These are phyloP conservation scores for Yponomeuta sedellus DNA, from an alignment of 2,888 invertebrate species.

Conservation along the genomic window DNA sequence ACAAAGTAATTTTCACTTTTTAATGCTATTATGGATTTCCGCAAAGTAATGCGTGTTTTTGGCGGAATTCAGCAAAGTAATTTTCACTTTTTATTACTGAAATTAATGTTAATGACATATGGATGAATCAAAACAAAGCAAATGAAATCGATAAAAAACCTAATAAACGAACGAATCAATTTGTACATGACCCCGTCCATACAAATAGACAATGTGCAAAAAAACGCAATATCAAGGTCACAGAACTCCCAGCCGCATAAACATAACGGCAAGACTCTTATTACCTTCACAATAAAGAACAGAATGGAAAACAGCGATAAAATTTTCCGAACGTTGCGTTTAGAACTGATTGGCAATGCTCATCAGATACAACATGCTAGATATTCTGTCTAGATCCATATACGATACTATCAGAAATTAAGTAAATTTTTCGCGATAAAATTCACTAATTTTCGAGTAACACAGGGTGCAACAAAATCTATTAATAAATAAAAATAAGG, in stretches of 20 bases:
- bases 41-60: too few relatives aligned
- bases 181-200: background rate
- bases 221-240: constrained; percentile 3
- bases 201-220: background rate
- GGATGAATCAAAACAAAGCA: background rate
- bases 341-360: background rate
- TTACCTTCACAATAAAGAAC: background rate
- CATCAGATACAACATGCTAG: too few relatives aligned
- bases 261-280: background rate
- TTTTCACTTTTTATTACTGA: too few relatives aligned
- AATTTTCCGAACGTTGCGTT: background rate
- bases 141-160: background rate
- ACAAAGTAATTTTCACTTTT: too few relatives aligned
- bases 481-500: too few relatives aligned
- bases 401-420: too few relatives aligned
- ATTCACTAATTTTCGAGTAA: too few relatives aligned
- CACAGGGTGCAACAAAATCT: too few relatives aligned
- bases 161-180: background rate
- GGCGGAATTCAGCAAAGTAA: too few relatives aligned
- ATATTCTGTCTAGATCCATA: too few relatives aligned
- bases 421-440: too few relatives aligned
- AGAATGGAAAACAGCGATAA: background rate
- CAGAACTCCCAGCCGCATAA: background rate
- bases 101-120: background rate
- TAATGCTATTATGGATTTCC: too few relatives aligned